Percentiles rank a stretch among this genome's conserved stretches.
phyloP scores from a whole-genome alignment of 2,797 vertebrate genomes.

The Pantherophis vulpinus region DNA sequence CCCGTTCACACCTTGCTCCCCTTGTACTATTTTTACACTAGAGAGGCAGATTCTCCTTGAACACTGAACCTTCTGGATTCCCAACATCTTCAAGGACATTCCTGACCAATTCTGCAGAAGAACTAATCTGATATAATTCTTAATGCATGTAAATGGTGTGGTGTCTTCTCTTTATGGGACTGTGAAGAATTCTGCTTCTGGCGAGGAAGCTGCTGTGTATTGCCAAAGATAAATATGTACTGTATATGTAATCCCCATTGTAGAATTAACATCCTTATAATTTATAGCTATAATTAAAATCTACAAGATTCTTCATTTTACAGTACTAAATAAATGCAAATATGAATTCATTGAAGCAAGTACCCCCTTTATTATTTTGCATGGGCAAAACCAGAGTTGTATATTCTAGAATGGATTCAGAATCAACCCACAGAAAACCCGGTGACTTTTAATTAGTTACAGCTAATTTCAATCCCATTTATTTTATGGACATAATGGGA shows the following conservation, averaged over 20 bases:
- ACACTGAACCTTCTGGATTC: not conserved
- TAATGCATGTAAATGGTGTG: not conserved
- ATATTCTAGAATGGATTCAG: not conserved
- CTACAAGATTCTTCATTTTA: conserved; percentile 1
- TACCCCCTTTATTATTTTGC: conserved; percentile 50
- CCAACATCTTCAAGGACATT: not conserved
- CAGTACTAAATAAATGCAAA: conserved; percentile 29
- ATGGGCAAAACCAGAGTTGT: conserved; percentile 12
- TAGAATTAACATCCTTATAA: not conserved
- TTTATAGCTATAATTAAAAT: not conserved
- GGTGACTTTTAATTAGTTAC: not conserved
- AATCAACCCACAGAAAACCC: not conserved
- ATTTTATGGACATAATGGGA: not conserved
- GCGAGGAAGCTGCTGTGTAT: not conserved
- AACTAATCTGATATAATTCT: not conserved
- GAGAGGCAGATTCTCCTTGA: not conserved
- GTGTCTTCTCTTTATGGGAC: not conserved
- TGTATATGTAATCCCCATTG: not conserved
- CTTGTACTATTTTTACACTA: not conserved
- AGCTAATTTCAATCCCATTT: not conserved
- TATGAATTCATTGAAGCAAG: conserved; percentile 27
- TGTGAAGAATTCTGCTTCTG: not conserved
- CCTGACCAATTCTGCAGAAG: not conserved
- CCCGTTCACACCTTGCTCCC: not conserved
- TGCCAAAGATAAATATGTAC: not conserved